phyloP scores from a whole-genome alignment of 2,888 invertebrate genomes.

The Palloptera scutellata region DNA sequence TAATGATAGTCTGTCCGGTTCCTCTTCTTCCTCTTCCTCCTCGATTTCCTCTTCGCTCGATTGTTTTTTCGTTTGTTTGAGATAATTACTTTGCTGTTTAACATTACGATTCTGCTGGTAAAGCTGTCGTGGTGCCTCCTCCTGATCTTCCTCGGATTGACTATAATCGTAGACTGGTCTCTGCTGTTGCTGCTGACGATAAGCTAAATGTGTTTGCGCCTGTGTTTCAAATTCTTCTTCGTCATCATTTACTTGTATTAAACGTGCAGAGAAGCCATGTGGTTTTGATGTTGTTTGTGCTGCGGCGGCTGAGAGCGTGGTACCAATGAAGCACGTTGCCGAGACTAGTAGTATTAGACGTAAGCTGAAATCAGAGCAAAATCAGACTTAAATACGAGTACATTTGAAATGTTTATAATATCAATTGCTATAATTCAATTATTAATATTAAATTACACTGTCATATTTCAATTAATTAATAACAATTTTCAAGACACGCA shows the following conservation, averaged over 20 bases:
- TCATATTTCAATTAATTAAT: too few species aligned
- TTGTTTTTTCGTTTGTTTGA: constrained; percentile 49
- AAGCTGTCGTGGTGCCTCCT: constrained; percentile 58
- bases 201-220: constrained; percentile 62
- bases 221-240: constrained; percentile 61
- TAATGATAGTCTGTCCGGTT: constrained; percentile 82
- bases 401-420: constrained; percentile 13
- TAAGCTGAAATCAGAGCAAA: constrained; percentile 43
- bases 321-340: constrained; percentile 50
- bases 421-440: background rate
- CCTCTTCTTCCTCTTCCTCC: constrained; percentile 78
- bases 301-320: constrained; percentile 46
- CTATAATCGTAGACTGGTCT: constrained; percentile 58
- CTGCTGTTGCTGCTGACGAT: constrained; percentile 52
- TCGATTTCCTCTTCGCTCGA: constrained; percentile 72
- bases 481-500: too few species aligned
- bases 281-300: constrained; percentile 55
- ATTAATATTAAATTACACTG: too few species aligned
- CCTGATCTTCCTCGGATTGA: constrained; percentile 59
- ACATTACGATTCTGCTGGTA: constrained; percentile 55
- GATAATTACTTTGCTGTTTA: constrained; percentile 55
- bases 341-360: constrained; percentile 54
- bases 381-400: too few species aligned
- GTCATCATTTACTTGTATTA: constrained; percentile 52
- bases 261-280: constrained; percentile 58